Evolutionary conservation across 2,888 invertebrate genomes (phyloP).

Genomic region (Isotomurus palustris): DNA sequence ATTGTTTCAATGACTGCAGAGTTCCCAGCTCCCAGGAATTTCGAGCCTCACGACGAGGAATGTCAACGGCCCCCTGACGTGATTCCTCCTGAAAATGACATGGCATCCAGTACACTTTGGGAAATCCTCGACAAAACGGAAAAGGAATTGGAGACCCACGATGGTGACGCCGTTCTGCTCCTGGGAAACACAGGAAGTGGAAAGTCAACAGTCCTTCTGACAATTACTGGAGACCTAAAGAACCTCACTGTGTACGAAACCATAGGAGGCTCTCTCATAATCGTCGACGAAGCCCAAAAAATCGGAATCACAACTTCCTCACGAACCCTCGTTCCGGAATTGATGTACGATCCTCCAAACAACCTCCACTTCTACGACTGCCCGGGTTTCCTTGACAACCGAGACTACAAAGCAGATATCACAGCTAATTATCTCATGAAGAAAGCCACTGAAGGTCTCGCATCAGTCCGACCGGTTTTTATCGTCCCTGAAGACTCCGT

Average conservation of each 20-base stretch:
- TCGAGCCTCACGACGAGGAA: too few species aligned
- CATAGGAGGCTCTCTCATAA: background rate
- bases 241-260: background rate
- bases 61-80: too few species aligned
- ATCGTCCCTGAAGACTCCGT: background rate
- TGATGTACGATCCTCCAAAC: background rate
- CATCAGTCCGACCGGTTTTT: background rate
- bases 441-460: background rate
- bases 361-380: constrained; percentile 7
- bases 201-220: background rate
- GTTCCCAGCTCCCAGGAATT: too few species aligned
- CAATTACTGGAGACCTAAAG: background rate
- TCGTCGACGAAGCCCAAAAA: background rate
- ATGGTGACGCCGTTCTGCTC: background rate
- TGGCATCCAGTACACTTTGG: too few species aligned
- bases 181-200: background rate
- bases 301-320: background rate
- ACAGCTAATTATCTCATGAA: constrained; percentile 12
- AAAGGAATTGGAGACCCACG: too few species aligned
- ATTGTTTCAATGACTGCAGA: too few species aligned
- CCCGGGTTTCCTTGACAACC: constrained; percentile 15
- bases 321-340: background rate
- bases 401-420: constrained; percentile 1
- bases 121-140: too few species aligned
- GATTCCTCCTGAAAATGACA: too few species aligned